These are phyloP conservation scores for Amazona vittata DNA, from an alignment of 2,113 vertebrate species.

Conservation along the genomic window DNA sequence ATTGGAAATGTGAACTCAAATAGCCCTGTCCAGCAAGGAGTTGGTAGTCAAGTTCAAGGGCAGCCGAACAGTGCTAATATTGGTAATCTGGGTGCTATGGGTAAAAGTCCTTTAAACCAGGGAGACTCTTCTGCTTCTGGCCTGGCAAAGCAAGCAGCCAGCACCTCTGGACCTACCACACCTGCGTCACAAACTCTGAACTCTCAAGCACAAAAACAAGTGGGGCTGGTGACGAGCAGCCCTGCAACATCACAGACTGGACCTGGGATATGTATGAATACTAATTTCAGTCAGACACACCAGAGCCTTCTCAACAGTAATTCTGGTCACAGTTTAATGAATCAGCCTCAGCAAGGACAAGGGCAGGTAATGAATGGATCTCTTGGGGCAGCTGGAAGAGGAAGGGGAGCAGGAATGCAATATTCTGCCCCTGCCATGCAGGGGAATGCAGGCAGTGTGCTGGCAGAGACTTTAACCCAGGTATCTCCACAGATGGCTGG, in stretches of 20 bases:
- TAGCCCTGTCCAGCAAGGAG: slow-evolving; percentile 85
- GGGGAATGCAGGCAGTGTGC: slow-evolving; percentile 83
- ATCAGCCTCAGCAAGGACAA: slow-evolving; percentile 84
- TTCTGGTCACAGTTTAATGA: slow-evolving; percentile 88
- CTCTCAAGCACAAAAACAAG: slow-evolving; percentile 89
- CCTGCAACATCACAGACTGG: slow-evolving; percentile 82
- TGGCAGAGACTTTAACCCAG: slow-evolving; percentile 92
- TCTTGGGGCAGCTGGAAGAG: slow-evolving; percentile 86
- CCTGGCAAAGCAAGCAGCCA: slow-evolving; percentile 78
- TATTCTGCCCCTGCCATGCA: slow-evolving; percentile 88
- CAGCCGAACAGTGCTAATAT: slow-evolving; percentile 79
- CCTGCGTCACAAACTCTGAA: slow-evolving; percentile 83
- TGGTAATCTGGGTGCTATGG: slow-evolving; percentile 78
- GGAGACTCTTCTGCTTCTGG: slow-evolving; percentile 75
- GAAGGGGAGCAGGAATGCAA: slow-evolving; percentile 86
- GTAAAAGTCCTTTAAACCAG: slow-evolving; percentile 87
- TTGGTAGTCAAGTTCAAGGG: slow-evolving; percentile 78
- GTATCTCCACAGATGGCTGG: slow-evolving; percentile 86
- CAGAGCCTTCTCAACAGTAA: slow-evolving; percentile 89
- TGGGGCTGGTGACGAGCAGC: slow-evolving; percentile 80
- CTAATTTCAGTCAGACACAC: slow-evolving; percentile 87
- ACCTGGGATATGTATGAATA: slow-evolving; percentile 86
- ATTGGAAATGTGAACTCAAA: slow-evolving; percentile 83
- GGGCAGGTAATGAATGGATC: slow-evolving; percentile 95
- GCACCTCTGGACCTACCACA: slow-evolving; percentile 77